Evolutionary conservation across 1,140 invertebrate species (phyloP), one percentile per base, ranked within the genome.

Genomic region (Aphis craccivora): DNA sequence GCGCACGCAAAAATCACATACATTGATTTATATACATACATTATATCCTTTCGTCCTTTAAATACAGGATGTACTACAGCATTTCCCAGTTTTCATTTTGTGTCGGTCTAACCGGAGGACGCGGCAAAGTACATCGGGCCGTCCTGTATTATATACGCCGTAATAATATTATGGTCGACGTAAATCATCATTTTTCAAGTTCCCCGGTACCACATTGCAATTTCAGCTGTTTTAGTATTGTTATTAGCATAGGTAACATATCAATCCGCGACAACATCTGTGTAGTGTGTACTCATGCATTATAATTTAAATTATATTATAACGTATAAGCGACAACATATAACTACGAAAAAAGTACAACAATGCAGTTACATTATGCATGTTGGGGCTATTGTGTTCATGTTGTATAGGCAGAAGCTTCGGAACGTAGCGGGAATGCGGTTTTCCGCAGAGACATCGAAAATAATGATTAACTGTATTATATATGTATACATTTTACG

Each of bases 181-280:
- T n/a, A 76, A 76, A 76, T 76, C 60, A 76, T 76, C 30, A 18
- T 76, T 76, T n/a, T 76, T 76, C 60, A 76, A 76, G n/a, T 76
- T n/a, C 18, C 1, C n/a, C 30, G 14, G 60, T n/a, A 76, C n/a
- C 1, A 76, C 14, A 51, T 51, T 76, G 60, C 60, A 76, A 76
- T 76, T 14, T 14, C 30, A 30, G 60, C 60, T 14, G 9, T 30
- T n/a, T 5, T 14, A 76, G 14, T n/a, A 20, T n/a, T 76, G 18
- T 76, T 11, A 76, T n/a, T 76, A 76, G n/a, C 30, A 76, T 76
- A 40, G 37, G 37, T 40, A 76, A 18, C n/a, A n/a, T 76, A 76
- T 76, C 60, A 76, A n/a, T 76, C 1, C 18, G n/a, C n/a, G 30
- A n/a, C 60, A 18, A n/a, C 60, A 51, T 51, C 48, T 51, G 48